A percentile compares a stretch with the other conserved stretches of the same genome.
Evolutionary conservation across 2,113 vertebrate genomes (phyloP).

Genomic region (Dasyurus viverrinus): DNA sequence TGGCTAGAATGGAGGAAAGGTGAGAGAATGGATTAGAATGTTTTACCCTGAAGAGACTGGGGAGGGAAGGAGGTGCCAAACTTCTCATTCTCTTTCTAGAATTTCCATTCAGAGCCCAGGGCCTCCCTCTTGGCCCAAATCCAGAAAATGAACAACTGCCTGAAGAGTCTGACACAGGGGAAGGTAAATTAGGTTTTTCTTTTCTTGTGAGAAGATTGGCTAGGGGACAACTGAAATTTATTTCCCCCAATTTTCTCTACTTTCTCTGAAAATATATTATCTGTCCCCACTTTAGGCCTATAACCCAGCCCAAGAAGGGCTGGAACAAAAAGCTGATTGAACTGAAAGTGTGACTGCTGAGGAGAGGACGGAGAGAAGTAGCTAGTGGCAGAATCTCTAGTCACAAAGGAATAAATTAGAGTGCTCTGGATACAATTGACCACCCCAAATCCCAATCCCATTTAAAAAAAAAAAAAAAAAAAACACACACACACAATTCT

Average conservation of each 20-base stretch:
- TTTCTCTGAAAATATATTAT: conserved; percentile 10
- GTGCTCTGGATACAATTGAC: not conserved
- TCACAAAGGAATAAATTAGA: fast-evolving
- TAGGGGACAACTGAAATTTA: not conserved
- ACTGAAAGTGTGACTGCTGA: not conserved
- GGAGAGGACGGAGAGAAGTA: not conserved
- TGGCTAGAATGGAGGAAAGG: not conserved
- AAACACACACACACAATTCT: not conserved
- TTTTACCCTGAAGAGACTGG: not conserved
- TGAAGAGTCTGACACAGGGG: conserved; percentile 65
- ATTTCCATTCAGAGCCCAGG: conserved; percentile 53
- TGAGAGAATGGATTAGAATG: not conserved
- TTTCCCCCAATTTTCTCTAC: not conserved
- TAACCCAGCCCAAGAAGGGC: not conserved
- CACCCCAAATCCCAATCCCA: not conserved
- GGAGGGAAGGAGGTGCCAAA: not conserved
- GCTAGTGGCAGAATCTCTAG: not conserved
- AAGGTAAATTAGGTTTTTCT: conserved; percentile 67
- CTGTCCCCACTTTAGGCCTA: not conserved
- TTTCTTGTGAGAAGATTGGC: conserved; percentile 22
- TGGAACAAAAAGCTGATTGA: conserved; percentile 4
- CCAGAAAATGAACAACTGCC: conserved; percentile 75
- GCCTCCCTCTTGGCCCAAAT: conserved; percentile 70
- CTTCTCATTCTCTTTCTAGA: conserved; percentile 49
- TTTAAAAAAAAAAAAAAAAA: not conserved